phyloP scores from a whole-genome alignment of 2,888 invertebrate species.

The Molanna angustata region DNA sequence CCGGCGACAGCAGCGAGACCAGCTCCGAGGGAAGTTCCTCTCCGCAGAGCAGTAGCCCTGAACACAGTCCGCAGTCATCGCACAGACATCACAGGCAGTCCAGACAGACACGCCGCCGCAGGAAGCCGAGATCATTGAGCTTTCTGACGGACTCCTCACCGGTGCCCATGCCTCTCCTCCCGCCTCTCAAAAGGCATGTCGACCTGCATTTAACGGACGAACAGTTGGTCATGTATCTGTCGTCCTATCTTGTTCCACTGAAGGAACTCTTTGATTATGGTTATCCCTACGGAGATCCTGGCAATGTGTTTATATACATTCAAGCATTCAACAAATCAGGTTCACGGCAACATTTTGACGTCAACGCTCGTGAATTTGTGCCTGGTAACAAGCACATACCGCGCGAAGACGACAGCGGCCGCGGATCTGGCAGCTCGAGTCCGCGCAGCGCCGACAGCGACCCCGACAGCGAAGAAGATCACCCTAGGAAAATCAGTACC shows the following conservation, averaged over 20 bases:
- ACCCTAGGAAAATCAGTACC: conserved; percentile 36
- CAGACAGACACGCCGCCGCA: conserved; percentile 21
- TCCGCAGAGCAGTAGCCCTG: conserved; percentile 11
- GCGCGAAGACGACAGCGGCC: conserved; percentile 53
- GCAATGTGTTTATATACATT: conserved; percentile 58
- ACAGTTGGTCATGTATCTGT: conserved; percentile 57
- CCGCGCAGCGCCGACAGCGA: conserved; percentile 51
- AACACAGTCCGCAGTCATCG: conserved; percentile 26
- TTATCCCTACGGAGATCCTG: conserved; percentile 66
- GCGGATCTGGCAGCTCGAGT: conserved; percentile 54
- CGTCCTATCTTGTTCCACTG: conserved; percentile 59
- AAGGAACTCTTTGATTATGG: conserved; percentile 65
- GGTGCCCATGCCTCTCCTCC: no score
- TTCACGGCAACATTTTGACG: conserved; percentile 56
- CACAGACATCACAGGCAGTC: conserved; percentile 5
- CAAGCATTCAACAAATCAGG: no score
- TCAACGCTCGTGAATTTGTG: conserved; percentile 67
- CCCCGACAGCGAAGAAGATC: conserved; percentile 48
- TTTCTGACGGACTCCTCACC: conserved; percentile 37
- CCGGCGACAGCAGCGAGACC: conserved; percentile 34
- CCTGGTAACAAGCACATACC: conserved; percentile 44
- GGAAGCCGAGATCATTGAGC: conserved; percentile 17
- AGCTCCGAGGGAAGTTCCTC: conserved; percentile 37
- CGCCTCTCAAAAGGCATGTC: conserved; percentile 45
- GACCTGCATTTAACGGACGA: conserved; percentile 51